Conservation (phyloP, 2,888 invertebrate genomes). For the Leucophenga montana region DNA sequence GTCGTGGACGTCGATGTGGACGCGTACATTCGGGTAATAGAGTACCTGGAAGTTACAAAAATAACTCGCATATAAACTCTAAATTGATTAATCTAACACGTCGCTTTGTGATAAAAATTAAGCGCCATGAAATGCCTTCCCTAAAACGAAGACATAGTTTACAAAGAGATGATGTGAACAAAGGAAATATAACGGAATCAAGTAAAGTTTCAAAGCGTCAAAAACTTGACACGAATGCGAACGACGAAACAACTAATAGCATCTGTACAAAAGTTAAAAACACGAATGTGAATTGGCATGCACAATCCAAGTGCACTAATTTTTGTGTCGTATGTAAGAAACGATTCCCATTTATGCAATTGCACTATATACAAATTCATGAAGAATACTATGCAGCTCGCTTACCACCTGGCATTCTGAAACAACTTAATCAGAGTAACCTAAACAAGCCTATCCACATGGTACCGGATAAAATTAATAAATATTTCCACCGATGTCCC, state of each 20-base stretch:
- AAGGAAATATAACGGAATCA: not conserved
- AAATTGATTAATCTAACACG: not conserved
- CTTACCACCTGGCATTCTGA: slow-evolving; percentile 55
- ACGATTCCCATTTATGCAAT: slow-evolving; percentile 59
- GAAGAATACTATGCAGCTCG: slow-evolving; percentile 64
- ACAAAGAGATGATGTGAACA: not conserved
- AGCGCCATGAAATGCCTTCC: not conserved
- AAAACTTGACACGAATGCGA: not conserved
- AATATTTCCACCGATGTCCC: slow-evolving; percentile 57
- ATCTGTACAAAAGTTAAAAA: slow-evolving; percentile 39
- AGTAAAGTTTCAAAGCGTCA: slow-evolving; percentile 6
- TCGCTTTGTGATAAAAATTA: not conserved
- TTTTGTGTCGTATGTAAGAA: slow-evolving; percentile 62
- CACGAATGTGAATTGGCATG: slow-evolving; percentile 62
- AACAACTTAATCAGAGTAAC: slow-evolving; percentile 49
- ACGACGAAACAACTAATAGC: not conserved
- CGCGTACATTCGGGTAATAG: not conserved
- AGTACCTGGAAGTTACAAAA: not conserved
- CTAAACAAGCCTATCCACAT: slow-evolving; percentile 39
- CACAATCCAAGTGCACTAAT: slow-evolving; percentile 51
- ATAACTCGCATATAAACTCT: slow-evolving; percentile 3
- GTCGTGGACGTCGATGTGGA: not conserved
- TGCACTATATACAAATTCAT: slow-evolving; percentile 62
- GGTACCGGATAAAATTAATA: slow-evolving; percentile 26
- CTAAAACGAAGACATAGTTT: slow-evolving; percentile 8